Base-by-base conservation (phyloP, 2,113 vertebrate genomes). In the Microtus richardsoni region DNA sequence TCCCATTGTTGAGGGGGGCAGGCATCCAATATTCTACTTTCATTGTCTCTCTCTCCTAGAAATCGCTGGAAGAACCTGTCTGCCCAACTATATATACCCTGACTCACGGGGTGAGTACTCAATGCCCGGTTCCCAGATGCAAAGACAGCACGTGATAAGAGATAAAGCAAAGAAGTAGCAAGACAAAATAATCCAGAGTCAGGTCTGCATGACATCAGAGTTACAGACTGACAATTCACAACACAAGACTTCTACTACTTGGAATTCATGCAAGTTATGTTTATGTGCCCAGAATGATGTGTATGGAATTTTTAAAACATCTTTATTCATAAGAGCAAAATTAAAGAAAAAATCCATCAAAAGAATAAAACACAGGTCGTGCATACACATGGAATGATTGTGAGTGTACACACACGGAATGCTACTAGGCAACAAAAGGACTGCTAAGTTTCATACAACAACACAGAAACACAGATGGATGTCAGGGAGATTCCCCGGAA, bases 311-410 rank as follows among this genome's bases (percentile, higher is more conserved):
- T 93, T 71, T 91, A 68, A 14, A 92, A 71, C 5, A 62, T 47
- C 39, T 79, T 94, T 74, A 84, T 82, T 83, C 60, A 70, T 33
- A 78, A 74, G 70, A 77, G 84, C 62, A 66, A 86, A 33, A 79
- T 17, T 26, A 13, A 49, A 82, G 70, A 91, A 92, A 89, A 93
- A 78, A 92, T 36, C 52, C n/a, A 68, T 33, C 78, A 79, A 78
- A 9, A 78, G 66, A 89, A 70, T 33, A 94, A 87, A 7, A 44
- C 71, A 44, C 71, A 60, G 36, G 13, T 3, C 14, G 78, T 22
- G 49, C 77, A 36, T 30, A 78, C 16, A 58, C 19, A 78, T 5
- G 7, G 47, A 36, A 78, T 49, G 75, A 77, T 28, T 13, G 16
- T 79, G 47, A 13, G 1, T 79, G 30, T 17, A 36, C 41, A 52